Base-by-base conservation (phyloP, 1,140 invertebrate species). In the Nasonia giraulti region DNA sequence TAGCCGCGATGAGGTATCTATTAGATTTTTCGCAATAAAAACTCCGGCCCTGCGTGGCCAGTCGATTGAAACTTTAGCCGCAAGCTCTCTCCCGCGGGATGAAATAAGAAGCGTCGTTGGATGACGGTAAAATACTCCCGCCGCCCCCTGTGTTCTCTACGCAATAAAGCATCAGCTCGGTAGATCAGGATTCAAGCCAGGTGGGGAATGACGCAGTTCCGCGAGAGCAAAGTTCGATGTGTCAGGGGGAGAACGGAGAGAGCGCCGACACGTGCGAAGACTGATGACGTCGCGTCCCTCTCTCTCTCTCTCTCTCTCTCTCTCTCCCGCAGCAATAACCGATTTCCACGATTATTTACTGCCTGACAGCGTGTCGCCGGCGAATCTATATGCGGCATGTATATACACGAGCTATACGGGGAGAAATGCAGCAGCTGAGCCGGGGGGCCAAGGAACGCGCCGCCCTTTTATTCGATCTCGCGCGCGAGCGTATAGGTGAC, bases 281-380 rank as follows among this genome's bases (percentile, higher is more conserved):
- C 27, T 78, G 27, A 78, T 62, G 78, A 40, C 50, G 14, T 50
- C 23, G n/a, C 66, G 37, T 76, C 27, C 1, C 27, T 27, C 27
- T 27, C n/a, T 69, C 33, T n/a, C n/a, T n/a, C n/a, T n/a, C n/a
- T n/a, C n/a, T n/a, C n/a, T n/a, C n/a, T n/a, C n/a, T n/a, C n/a
- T n/a, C 27, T 27, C 27, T 27, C n/a, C 44, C 33, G 69, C 66
- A 73, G 69, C 66, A 73, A 81, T 81, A 81, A 81, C n/a, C 80
- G 80, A 81, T 81, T 81, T 81, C 66, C 0, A 14, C 11, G 66
- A 81, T 81, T 81, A 81, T 73, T 73, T 81, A 81, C 71, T 31
- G 66, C n/a, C 79, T 31, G 33, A 66, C 11, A 33, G 77, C 76
- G 40, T n/a, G 23, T 47, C 40, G 40, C 11, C 74, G 12, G 14